These are phyloP conservation scores for Solea senegalensis DNA, from an alignment of 2,113 vertebrate genomes.

Conservation along the genomic window DNA sequence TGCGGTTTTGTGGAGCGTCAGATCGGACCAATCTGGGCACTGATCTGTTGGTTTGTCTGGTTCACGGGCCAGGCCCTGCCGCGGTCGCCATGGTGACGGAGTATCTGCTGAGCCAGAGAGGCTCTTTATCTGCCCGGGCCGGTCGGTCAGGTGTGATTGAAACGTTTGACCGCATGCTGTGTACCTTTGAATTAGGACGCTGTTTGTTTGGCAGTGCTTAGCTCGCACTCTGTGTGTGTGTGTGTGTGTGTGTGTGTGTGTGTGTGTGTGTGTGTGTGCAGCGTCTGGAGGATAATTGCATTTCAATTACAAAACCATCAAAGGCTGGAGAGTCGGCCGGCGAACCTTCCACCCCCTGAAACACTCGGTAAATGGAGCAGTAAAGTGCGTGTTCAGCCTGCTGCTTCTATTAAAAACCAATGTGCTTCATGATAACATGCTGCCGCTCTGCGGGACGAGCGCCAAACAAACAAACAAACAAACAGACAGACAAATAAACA, in stretches of 20 bases:
- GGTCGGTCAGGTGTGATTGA: slow-evolving; percentile 34
- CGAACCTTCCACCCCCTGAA: slow-evolving; percentile 37
- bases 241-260: too few relatives aligned
- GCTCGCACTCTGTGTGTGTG: slow-evolving; percentile 9
- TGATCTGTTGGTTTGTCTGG: slow-evolving; percentile 43
- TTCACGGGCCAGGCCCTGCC: slow-evolving; percentile 33
- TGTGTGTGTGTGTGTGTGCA: slow-evolving; percentile 11
- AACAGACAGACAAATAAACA: too few relatives aligned
- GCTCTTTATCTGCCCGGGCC: slow-evolving; percentile 46
- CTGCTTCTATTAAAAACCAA: slow-evolving; percentile 23
- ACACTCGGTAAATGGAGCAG: slow-evolving; percentile 33
- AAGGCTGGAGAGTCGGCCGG: slow-evolving; percentile 36
- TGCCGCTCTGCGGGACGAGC: neutral
- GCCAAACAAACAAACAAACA: neutral
- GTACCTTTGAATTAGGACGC: slow-evolving; percentile 48
- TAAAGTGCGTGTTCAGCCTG: slow-evolving; percentile 36
- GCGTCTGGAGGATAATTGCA: slow-evolving; percentile 57
- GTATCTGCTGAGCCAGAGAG: slow-evolving; percentile 35
- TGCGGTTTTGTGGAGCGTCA: neutral
- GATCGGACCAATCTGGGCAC: too few relatives aligned
- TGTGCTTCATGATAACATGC: neutral
- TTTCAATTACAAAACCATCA: slow-evolving; percentile 71
- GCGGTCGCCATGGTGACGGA: slow-evolving; percentile 59
- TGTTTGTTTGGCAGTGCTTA: slow-evolving; percentile 17
- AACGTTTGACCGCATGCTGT: slow-evolving; percentile 42